Evolutionary conservation across 2,888 invertebrate genomes (phyloP), one percentile per base, ranked within the genome.

Genomic region (Agrotis segetum): DNA sequence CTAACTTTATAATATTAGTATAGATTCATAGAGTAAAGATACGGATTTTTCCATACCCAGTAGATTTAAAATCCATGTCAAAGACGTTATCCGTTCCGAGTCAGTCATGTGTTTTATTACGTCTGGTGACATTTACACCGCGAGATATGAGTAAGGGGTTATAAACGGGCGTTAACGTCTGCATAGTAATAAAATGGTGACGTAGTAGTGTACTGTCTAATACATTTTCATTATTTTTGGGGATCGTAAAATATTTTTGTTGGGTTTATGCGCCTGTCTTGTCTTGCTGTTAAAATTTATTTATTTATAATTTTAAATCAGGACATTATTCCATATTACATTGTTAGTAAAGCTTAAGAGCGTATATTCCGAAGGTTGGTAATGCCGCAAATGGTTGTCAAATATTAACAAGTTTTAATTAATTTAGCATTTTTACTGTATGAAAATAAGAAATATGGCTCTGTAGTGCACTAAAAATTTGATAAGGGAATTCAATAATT

Each of bases 41-140:
- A 24, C 19, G 13, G 14, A 50, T 67, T 72, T 56, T 50, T 24
- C 46, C 55, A 65, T 67, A 79, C 47, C 60, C 60, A 79, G 40
- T 85, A 77, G 76, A 88, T 88, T 90, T 90, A 88, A 91, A 89
- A 86, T 89, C 89, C 88, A 90, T 88, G 89, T 86, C 79, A 84
- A 40, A 86, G 83, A 79, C 77, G 75, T 73, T 75, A 83, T 82
- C 83, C 83, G 80, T 75, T 66, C 53, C 69, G 63, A 84, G 85
- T 79, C 87, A 86, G 79, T 87, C 87, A 88, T 84, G 85, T 87
- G 87, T 91, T 94, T 93, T 92, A 94, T 89, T 87, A 82, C 88
- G 46, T 77, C 82, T 85, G 90, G 85, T 90, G 91, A 91, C 89
- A 88, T 90, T 88, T 83, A 85, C 87, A 77, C 74, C 79, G 47